phyloP scores from a whole-genome alignment of 2,888 invertebrate genomes.

The Conops quadrifasciatus region DNA sequence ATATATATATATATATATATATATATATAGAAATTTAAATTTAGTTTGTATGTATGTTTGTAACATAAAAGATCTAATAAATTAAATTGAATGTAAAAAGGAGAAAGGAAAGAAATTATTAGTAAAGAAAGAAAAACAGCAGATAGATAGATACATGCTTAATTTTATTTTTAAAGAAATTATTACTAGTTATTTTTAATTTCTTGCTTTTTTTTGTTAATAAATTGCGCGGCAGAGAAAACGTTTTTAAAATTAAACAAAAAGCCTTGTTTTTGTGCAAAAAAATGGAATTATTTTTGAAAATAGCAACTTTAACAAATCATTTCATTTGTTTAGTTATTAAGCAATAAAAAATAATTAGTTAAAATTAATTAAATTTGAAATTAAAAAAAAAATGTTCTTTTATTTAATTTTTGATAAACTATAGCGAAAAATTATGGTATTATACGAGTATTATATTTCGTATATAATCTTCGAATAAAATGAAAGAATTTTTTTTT shows the following conservation, averaged over 20 bases:
- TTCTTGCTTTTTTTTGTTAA: slow-evolving; percentile 14
- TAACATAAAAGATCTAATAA: slow-evolving; percentile 30
- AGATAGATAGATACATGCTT: background rate
- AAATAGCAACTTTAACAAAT: background rate
- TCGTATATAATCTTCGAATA: too few relatives aligned
- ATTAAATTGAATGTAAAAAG: slow-evolving; percentile 8
- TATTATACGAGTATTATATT: too few relatives aligned
- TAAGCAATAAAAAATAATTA: background rate
- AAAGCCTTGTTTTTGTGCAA: background rate
- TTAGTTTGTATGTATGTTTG: slow-evolving; percentile 26
- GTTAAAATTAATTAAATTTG: background rate
- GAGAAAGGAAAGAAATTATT: background rate
- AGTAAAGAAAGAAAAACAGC: background rate
- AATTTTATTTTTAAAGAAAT: background rate
- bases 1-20: slow-evolving; percentile 7
- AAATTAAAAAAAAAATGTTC: background rate
- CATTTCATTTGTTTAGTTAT: background rate
- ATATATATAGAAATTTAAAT: slow-evolving; percentile 27
- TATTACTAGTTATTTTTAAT: slow-evolving; percentile 3
- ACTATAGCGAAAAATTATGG: background rate
- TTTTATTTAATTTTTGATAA: background rate
- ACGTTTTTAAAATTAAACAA: slow-evolving; percentile 6
- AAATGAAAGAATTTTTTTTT: background rate
- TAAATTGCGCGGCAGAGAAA: background rate
- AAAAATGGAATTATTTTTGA: background rate